These are phyloP conservation scores for Trachelipus rathkii DNA, from an alignment of 1,140 invertebrate species.

Conservation along the genomic window DNA sequence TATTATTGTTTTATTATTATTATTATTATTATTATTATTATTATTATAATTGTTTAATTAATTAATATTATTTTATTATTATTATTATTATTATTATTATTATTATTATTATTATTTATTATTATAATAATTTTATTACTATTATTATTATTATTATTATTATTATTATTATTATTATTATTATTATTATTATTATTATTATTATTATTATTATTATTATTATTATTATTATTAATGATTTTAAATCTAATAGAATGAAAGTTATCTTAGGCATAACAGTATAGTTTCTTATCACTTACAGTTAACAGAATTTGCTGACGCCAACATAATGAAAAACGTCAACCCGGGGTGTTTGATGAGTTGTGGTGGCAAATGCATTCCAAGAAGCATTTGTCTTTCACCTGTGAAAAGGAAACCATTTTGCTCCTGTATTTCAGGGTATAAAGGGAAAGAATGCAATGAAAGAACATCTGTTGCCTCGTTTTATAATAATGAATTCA, in stretches of 20 bases:
- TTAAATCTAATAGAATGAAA: no score
- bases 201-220: no score
- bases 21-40: not conserved
- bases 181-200: no score
- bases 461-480: not conserved
- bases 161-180: no score
- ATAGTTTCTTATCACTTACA: not conserved
- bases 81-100: not conserved
- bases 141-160: no score
- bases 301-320: not conserved
- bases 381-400: not conserved
- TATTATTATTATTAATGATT: no score
- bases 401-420: not conserved
- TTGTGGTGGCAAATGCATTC: not conserved
- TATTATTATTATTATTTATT: not conserved
- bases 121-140: not conserved
- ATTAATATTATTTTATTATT: not conserved
- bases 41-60: not conserved
- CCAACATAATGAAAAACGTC: not conserved
- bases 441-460: not conserved
- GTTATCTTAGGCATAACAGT: no score
- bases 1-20: not conserved
- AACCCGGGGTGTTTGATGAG: not conserved
- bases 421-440: not conserved
- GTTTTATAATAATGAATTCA: not conserved